Conservation (phyloP, 2,113 vertebrate species). For the Ceuthmochares aereus region DNA sequence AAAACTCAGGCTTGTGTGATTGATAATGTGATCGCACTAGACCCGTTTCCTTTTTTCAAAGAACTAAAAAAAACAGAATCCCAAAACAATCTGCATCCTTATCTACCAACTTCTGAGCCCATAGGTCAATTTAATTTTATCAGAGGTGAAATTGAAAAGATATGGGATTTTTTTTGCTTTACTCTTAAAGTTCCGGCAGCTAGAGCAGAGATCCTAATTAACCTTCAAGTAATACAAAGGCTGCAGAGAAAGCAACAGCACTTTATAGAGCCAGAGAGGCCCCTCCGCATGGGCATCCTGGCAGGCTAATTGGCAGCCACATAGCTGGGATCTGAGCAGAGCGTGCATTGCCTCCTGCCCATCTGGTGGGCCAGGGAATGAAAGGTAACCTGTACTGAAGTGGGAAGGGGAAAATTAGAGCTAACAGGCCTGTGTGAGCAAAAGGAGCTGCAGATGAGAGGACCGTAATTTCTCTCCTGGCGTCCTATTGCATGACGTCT, state of each 20-base stretch:
- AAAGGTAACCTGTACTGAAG: not conserved
- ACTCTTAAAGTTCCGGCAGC: not conserved
- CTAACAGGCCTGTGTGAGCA: not conserved
- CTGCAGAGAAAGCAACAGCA: not conserved
- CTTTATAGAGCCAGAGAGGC: not conserved
- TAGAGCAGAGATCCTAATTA: slow-evolving; percentile 2
- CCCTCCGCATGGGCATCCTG: not conserved
- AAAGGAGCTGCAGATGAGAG: not conserved
- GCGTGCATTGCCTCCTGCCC: rapidly evolving
- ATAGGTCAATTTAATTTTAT: not conserved
- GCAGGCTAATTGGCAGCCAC: not conserved
- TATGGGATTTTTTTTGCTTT: not conserved
- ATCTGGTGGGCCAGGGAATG: not conserved
- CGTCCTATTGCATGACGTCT: not conserved
- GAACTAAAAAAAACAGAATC: not conserved
- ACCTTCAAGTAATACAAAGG: slow-evolving; percentile 3
- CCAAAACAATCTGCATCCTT: not conserved
- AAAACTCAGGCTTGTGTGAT: not conserved
- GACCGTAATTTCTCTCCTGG: not conserved
- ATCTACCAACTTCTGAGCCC: not conserved
- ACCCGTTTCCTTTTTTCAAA: not conserved
- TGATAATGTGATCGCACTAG: not conserved
- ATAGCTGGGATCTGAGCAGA: not conserved
- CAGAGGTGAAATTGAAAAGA: not conserved
- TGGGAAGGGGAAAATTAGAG: not conserved